A percentile compares a stretch with the other conserved stretches of the same genome.
Conservation (phyloP, 2,888 invertebrate species). For the Chrysolina americana region DNA sequence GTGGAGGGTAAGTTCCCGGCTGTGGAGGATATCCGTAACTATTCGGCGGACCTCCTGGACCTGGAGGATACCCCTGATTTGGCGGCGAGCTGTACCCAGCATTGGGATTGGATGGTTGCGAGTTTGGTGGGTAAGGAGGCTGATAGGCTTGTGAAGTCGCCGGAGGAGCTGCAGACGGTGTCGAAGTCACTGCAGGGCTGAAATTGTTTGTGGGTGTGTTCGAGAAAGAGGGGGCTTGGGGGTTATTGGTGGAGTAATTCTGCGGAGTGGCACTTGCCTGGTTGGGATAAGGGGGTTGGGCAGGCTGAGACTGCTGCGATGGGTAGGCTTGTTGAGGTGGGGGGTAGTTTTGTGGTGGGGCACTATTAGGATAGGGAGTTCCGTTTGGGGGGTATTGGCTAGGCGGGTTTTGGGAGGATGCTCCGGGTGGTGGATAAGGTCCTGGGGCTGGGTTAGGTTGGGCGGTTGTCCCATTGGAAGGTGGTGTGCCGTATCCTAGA, state of each 20-base stretch:
- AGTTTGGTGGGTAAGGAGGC: slow-evolving; percentile 70
- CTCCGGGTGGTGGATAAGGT: slow-evolving; percentile 66
- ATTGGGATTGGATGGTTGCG: slow-evolving; percentile 68
- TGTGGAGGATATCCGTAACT: slow-evolving; percentile 74
- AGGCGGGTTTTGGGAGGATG: slow-evolving; percentile 62
- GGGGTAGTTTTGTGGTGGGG: slow-evolving; percentile 64
- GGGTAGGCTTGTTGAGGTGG: slow-evolving; percentile 71
- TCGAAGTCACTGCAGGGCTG: slow-evolving; percentile 72
- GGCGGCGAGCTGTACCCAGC: slow-evolving; percentile 59
- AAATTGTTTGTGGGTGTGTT: slow-evolving; percentile 68
- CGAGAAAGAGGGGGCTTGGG: slow-evolving; percentile 78
- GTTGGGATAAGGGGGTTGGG: slow-evolving; percentile 39
- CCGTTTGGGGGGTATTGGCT: slow-evolving; percentile 65
- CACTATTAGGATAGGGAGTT: slow-evolving; percentile 62
- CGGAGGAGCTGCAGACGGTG: slow-evolving; percentile 65
- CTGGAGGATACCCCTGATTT: slow-evolving; percentile 52
- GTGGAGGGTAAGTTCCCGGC: slow-evolving; percentile 74
- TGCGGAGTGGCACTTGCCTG: slow-evolving; percentile 56
- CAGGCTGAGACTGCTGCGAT: slow-evolving; percentile 54
- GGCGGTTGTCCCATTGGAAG: slow-evolving; percentile 62
- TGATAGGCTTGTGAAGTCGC: slow-evolving; percentile 72
- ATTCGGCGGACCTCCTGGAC: slow-evolving; percentile 62
- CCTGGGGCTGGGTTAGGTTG: slow-evolving; percentile 63
- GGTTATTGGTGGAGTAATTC: slow-evolving; percentile 68
- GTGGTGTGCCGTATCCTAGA: slow-evolving; percentile 63